Conservation (phyloP, 2,888 invertebrate genomes). For the Leucania comma region DNA sequence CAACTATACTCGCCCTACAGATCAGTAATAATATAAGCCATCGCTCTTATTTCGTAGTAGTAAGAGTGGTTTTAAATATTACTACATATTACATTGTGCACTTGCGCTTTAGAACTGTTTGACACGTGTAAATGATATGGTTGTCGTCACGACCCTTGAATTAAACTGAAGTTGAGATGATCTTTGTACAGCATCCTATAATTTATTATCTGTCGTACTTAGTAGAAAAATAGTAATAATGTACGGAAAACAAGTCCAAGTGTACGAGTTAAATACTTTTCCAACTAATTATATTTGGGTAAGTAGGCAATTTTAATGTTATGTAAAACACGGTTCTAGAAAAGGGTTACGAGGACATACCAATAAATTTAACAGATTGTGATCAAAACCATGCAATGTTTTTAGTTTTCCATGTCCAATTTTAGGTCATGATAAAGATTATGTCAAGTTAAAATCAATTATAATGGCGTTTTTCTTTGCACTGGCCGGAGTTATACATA, state of each 20-base stretch:
- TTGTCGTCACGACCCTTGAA: neutral
- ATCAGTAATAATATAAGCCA: too few relatives aligned
- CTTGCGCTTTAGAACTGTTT: neutral
- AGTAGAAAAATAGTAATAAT: neutral
- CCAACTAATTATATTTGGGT: slow-evolving; percentile 1
- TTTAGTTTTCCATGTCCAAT: neutral
- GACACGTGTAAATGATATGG: neutral
- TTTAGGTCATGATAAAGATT: neutral
- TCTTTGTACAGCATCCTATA: neutral
- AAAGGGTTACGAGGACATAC: neutral
- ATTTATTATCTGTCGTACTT: neutral
- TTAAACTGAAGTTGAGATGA: neutral
- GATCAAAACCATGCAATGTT: neutral
- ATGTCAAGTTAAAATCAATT: neutral
- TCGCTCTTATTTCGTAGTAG: neutral
- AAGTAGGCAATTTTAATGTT: neutral
- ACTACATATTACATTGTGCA: neutral
- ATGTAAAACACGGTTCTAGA: neutral
- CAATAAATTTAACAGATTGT: neutral
- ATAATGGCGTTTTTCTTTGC: neutral
- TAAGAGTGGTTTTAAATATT: neutral
- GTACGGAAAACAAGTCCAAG: neutral
- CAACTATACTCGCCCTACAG: too few relatives aligned
- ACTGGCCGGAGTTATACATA: too few relatives aligned
- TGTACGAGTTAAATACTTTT: neutral